Evolutionary conservation across 1,140 invertebrate genomes (phyloP), one percentile per base, ranked within the genome.

Genomic region (Agrilus planipennis): DNA sequence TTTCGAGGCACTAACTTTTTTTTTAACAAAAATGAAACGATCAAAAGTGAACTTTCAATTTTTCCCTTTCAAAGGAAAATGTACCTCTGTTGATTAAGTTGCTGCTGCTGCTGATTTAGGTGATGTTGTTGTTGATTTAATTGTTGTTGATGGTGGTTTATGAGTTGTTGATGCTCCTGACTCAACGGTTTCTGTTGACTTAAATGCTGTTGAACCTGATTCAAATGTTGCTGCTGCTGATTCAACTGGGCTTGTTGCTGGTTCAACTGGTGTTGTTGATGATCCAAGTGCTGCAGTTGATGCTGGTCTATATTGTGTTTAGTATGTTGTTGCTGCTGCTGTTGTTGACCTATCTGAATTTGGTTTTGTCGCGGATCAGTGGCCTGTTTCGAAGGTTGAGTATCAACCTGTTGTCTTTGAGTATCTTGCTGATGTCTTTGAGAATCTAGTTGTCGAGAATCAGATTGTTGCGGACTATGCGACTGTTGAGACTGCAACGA

Each of bases 191-290:
- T n/a, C n/a, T n/a, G n/a, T n/a, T n/a, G n/a, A n/a, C n/a, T n/a
- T n/a, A n/a, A n/a, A 6, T 40, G 39, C 16, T n/a, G n/a, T n/a
- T n/a, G n/a, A n/a, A n/a, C n/a, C n/a, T n/a, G n/a, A n/a, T n/a
- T n/a, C n/a, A 53, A 49, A 23, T 56, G 53, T 27, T 53, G 49
- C 15, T 55, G 49, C 4, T 50, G 53, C 0, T 61, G 57, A 31
- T 67, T 63, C 40, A 60, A 54, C 25, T 67, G 66, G 1, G 57
- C 59, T 45, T 65, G 64, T 21, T 64, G 62, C 34, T 65, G 64
- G 18, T 65, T 47, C 45, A 67, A 62, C 47, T 63, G 64, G 39
- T 59, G 61, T 38, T 62, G 58, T 60, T 62, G 60, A 29, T 67
- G 42, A 6, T 52, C 53, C 23, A 58, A 55, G n/a, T 62, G 61